A percentile compares a stretch with the other conserved stretches of the same genome.
Evolutionary conservation across 2,797 vertebrate species (phyloP).

Genomic region (Sciurus vulgaris): DNA sequence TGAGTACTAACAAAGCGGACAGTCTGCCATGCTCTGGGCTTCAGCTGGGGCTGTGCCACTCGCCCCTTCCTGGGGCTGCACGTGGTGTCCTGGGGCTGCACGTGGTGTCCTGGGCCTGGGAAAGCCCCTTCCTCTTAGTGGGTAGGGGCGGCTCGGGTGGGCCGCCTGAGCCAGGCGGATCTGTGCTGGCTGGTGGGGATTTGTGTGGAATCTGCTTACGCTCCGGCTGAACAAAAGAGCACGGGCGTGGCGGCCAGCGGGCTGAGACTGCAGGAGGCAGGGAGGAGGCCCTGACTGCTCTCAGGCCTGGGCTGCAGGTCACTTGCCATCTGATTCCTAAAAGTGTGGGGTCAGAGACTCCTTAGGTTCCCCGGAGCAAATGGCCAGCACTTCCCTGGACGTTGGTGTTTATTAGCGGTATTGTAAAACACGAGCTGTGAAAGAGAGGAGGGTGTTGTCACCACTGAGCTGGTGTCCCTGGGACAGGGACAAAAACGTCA

Average conservation of each 20-base stretch:
- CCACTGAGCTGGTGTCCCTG: neutral
- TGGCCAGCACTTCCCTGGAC: neutral
- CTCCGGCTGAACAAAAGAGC: neutral
- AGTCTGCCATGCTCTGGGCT: accelerated
- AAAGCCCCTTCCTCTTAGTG: neutral
- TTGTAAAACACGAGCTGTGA: neutral
- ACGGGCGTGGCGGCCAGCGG: accelerated
- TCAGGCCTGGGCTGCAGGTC: neutral
- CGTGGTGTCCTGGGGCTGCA: too few species aligned
- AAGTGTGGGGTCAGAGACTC: neutral
- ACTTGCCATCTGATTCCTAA: too few species aligned
- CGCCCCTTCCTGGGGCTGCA: accelerated
- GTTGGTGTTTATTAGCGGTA: neutral
- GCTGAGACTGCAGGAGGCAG: accelerated
- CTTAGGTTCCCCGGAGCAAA: neutral
- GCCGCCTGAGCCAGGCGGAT: accelerated
- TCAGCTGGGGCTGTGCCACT: accelerated
- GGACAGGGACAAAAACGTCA: neutral
- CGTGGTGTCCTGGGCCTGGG: too few species aligned
- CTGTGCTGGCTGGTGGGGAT: neutral
- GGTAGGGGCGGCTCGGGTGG: neutral
- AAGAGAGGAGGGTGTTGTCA: neutral
- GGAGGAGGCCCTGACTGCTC: too few species aligned
- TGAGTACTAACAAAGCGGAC: neutral
- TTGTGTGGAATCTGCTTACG: neutral